A percentile compares a stretch with the other conserved stretches of the same genome.
Evolutionary conservation across 1,140 invertebrate genomes (phyloP).

Genomic region (Apis dorsata): DNA sequence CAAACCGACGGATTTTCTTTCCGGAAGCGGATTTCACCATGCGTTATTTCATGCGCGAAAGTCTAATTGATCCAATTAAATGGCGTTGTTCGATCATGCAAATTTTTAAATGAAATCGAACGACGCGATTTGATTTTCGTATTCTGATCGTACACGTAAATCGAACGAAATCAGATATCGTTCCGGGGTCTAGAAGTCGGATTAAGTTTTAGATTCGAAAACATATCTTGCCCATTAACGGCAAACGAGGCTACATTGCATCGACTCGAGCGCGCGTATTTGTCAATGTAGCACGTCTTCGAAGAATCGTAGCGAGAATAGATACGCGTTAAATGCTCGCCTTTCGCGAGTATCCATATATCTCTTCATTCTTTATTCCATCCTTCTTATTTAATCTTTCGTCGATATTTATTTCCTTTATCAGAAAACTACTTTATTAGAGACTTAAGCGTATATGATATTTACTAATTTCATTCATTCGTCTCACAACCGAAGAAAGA

Average conservation of each 20-base stretch:
- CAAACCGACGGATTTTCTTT: not conserved
- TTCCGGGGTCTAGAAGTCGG: not conserved
- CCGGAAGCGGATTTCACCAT: too few relatives aligned
- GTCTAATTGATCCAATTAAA: not conserved
- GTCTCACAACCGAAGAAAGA: not conserved
- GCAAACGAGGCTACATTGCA: constrained; percentile 35
- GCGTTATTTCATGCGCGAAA: not conserved
- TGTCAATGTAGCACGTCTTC: constrained; percentile 50
- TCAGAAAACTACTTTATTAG: too few relatives aligned
- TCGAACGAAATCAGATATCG: not conserved
- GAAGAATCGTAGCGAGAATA: constrained; percentile 47
- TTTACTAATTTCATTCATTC: not conserved
- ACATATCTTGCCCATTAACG: constrained; percentile 43
- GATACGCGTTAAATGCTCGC: constrained; percentile 40
- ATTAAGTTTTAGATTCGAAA: constrained; percentile 25
- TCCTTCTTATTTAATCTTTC: too few relatives aligned
- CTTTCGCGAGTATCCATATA: constrained; percentile 47
- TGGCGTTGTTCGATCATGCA: not conserved
- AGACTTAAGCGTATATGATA: too few relatives aligned
- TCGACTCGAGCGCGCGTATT: constrained; percentile 36
- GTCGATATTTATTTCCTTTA: too few relatives aligned
- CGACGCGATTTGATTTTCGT: not conserved
- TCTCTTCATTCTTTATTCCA: not conserved
- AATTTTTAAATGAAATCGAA: not conserved
- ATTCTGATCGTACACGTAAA: too few relatives aligned